Conservation (phyloP, 2,113 vertebrate species). For the Toxostoma redivivum region DNA sequence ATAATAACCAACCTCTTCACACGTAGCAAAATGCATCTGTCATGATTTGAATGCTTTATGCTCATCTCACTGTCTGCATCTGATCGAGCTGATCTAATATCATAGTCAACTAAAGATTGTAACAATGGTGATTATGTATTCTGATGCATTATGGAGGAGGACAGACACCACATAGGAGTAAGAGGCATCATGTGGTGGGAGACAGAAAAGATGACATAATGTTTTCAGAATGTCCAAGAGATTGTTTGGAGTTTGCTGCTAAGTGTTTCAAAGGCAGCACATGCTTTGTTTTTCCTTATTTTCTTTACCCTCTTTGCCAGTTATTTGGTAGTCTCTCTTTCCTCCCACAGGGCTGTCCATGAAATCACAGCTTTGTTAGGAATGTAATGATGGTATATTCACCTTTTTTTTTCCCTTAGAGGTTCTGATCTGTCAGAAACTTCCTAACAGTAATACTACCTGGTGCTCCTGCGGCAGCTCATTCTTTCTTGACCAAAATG, state of each 20-base stretch:
- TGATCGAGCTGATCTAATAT: slow-evolving; percentile 21
- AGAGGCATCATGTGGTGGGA: accelerated
- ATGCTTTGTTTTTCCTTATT: neutral
- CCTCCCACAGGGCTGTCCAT: neutral
- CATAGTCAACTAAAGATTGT: neutral
- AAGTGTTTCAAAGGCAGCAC: neutral
- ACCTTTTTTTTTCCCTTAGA: neutral
- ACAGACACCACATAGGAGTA: neutral
- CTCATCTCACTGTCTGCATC: slow-evolving; percentile 49
- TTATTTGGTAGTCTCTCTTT: neutral
- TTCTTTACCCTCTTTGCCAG: neutral
- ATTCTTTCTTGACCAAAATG: neutral
- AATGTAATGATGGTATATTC: neutral
- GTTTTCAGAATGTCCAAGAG: neutral
- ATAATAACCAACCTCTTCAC: slow-evolving; percentile 50
- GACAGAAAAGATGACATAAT: neutral
- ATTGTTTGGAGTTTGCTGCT: neutral
- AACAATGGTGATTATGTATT: neutral
- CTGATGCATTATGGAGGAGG: neutral
- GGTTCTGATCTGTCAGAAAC: neutral
- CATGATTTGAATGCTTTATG: slow-evolving; percentile 34
- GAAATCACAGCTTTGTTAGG: neutral
- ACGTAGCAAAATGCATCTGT: slow-evolving; percentile 13
- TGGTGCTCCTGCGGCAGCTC: neutral
- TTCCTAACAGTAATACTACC: neutral